These are phyloP conservation scores for Cariama cristata DNA, from an alignment of 2,113 vertebrate species.

Conservation along the genomic window DNA sequence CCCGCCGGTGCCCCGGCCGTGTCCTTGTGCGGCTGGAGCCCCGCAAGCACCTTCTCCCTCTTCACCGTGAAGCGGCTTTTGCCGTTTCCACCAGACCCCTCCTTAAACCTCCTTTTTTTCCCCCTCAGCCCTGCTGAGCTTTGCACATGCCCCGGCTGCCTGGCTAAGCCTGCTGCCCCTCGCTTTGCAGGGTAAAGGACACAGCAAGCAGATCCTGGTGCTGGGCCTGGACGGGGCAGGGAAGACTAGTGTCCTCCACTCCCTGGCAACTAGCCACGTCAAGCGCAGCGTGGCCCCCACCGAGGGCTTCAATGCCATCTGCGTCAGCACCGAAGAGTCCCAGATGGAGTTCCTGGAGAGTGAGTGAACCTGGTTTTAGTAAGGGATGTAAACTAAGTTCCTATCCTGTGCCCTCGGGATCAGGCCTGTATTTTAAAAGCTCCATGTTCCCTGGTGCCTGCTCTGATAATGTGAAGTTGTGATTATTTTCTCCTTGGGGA, in stretches of 20 bases:
- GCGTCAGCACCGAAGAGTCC: conserved; percentile 81
- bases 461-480: rapidly evolving
- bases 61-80: rapidly evolving
- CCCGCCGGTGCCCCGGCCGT: neutral
- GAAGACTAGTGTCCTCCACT: conserved; percentile 90
- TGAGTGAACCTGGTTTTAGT: conserved; percentile 65
- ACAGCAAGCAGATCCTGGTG: conserved; percentile 85
- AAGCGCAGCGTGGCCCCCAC: conserved; percentile 84
- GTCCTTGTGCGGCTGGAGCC: neutral
- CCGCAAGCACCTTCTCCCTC: neutral
- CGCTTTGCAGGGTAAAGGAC: conserved; percentile 66
- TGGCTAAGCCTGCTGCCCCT: neutral
- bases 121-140: neutral
- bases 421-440: neutral
- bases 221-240: conserved; percentile 93
- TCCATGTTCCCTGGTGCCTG: rapidly evolving
- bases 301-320: conserved; percentile 86
- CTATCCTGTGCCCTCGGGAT: neutral
- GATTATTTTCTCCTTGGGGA: neutral
- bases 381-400: rapidly evolving
- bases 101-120: too few relatives aligned
- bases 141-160: neutral
- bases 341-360: conserved; percentile 92
- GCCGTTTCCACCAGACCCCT: neutral
- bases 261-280: conserved; percentile 79